Evolutionary conservation across 2,888 invertebrate genomes (phyloP).

Genomic region (Spisula subtruncata): DNA sequence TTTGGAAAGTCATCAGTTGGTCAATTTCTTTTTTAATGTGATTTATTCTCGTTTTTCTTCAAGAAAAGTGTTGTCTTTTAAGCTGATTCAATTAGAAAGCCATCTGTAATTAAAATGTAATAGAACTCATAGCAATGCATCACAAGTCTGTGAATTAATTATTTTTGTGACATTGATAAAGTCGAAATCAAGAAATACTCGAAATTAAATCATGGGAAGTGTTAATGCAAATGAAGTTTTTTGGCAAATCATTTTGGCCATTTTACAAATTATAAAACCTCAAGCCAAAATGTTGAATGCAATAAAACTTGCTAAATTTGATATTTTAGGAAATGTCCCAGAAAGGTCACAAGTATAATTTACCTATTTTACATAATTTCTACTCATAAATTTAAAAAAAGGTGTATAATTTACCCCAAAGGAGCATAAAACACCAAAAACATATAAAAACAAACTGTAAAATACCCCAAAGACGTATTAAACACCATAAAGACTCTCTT

Average conservation of each 20-base stretch:
- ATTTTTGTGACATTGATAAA: slow-evolving; percentile 1
- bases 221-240: slow-evolving; percentile 16
- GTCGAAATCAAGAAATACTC: neutral
- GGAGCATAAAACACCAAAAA: neutral
- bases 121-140: neutral
- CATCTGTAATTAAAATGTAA: neutral
- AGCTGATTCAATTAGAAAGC: too few species aligned
- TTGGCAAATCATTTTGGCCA: neutral
- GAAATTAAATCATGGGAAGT: neutral
- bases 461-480: neutral
- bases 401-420: neutral
- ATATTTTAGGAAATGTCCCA: neutral
- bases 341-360: neutral
- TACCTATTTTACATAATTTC: slow-evolving; percentile 21
- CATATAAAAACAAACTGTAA: neutral
- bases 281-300: neutral
- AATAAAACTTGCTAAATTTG: neutral
- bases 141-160: neutral
- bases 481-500: neutral
- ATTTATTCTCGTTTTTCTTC: too few species aligned
- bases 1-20: too few species aligned
- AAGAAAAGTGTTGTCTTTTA: too few species aligned
- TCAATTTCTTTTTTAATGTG: too few species aligned
- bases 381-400: neutral
- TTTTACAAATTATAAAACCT: neutral